Evolutionary conservation across 2,888 invertebrate genomes (phyloP), one percentile per base, ranked within the genome.

Genomic region (Lysandra coridon): DNA sequence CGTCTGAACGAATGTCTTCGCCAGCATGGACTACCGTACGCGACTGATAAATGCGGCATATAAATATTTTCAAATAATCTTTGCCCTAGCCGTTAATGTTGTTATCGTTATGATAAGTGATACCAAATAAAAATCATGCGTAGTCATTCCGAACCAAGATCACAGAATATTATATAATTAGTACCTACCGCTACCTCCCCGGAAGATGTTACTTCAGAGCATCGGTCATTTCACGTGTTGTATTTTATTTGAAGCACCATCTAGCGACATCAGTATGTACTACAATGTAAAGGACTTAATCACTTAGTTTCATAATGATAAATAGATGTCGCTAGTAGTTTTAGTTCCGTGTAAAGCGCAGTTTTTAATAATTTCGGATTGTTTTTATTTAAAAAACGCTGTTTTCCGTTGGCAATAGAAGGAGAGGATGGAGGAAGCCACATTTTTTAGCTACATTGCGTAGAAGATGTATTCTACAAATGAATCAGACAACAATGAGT

Each of bases 141-240:
- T 69, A 17, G 69, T 69, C 33, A 69, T 69, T 69, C 33, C 33
- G 37, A 69, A 69, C 69, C 69, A 69, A 69, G 69, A 69, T 69
- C 17, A 23, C 23, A 23, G 23, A 23, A 23, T 23, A 23, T 23
- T 23, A 23, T 23, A 23, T 23, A 23, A 23, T 23, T 23, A 23
- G 23, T 23, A 23, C 23, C 23, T 23, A 23, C 23, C 23, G 23
- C 23, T 23, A 23, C 23, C 23, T 23, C 23, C 23, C 23, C 23
- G 23, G 23, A 23, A 23, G 23, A 23, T 23, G 23, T 23, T 23
- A 23, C 23, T 23, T 69, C 30, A 69, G 64, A 69, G 33, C 64
- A 64, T 64, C 1, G 23, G 33, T 69, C 33, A 69, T 69, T 69
- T 69, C 64, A 12, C 30, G 30, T 64, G 64, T 30, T 64, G 10